Evolutionary conservation across 2,888 invertebrate genomes (phyloP), one percentile per base, ranked within the genome.

Genomic region (Automeris io): DNA sequence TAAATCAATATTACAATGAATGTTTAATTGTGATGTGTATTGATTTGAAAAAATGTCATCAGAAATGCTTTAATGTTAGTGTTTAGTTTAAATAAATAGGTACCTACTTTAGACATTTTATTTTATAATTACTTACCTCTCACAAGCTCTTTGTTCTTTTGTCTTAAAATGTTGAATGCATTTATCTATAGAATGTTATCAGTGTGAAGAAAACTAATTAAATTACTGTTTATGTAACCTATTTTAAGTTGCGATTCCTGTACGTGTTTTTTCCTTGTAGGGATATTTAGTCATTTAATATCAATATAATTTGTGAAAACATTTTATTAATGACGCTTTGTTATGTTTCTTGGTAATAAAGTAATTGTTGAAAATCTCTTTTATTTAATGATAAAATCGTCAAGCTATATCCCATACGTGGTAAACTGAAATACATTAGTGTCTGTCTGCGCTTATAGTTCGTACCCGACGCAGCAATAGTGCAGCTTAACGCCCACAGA

Each of bases 51-150:
- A 60, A 67, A 66, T 55, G 65, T 72, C 67, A 70, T 63, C 65
- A 54, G 57, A 47, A 71, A 75, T 78, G 74, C 75, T 81, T 80
- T 80, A 81, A 81, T 72, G 41, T 71, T 80, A 80, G 75, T 64
- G 42, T 66, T 67, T 77, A 80, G 73, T 69, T 57, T 64, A 60
- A 64, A 58, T 57, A 60, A 62, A 65, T 73, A 75, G 66, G 57
- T 68, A 63, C 54, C 52, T 48, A 37, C 24, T 40, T 25, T 25
- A 25, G 25, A 31, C 23, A 32, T 35, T 29, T 36, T 16, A 29
- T 29, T 13, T 37, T 32, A 31, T 37, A 29, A 18, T 37, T 26
- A 25, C 4, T 35, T 23, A 23, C 22, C 23, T 18, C 31, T 29
- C 18, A 32, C 31, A 23, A 37, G 19, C 31, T 9, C 23, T 37